Evolutionary conservation across 2,113 vertebrate species (phyloP).

Genomic region (Crotalus horridus): DNA sequence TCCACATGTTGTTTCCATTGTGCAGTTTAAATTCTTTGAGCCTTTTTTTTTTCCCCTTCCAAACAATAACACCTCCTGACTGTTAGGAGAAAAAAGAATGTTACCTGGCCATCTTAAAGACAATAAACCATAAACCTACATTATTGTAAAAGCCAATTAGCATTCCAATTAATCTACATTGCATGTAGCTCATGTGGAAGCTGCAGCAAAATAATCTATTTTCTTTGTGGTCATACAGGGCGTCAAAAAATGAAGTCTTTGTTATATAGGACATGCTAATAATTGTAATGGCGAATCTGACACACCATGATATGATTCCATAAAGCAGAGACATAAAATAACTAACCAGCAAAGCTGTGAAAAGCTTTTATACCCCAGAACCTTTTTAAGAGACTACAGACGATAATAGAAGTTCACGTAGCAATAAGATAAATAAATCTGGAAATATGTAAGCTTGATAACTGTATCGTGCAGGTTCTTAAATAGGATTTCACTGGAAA

Average conservation of each 20-base stretch:
- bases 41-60: constrained; percentile 5
- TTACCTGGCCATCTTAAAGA: constrained; percentile 51
- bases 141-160: constrained; percentile 64
- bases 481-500: constrained; percentile 68
- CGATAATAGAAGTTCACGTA: constrained; percentile 60
- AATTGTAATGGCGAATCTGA: constrained; percentile 62
- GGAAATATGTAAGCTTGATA: constrained; percentile 52
- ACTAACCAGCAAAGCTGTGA: constrained; percentile 54
- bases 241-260: constrained; percentile 52
- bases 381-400: constrained; percentile 59
- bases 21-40: constrained; percentile 57
- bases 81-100: constrained; percentile 49
- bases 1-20: constrained; percentile 19
- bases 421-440: constrained; percentile 68
- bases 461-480: constrained; percentile 61
- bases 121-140: constrained; percentile 59
- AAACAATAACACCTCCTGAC: constrained; percentile 30
- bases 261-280: constrained; percentile 62
- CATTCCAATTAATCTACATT: constrained; percentile 58
- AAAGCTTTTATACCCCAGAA: constrained; percentile 63
- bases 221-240: constrained; percentile 56
- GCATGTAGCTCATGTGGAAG: constrained; percentile 45
- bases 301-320: constrained; percentile 56
- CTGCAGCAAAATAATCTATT: constrained; percentile 40
- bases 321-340: constrained; percentile 58